phyloP scores from a whole-genome alignment of 53 echinoderm and acorn worm genomes.

The Paelopatides confundens region DNA sequence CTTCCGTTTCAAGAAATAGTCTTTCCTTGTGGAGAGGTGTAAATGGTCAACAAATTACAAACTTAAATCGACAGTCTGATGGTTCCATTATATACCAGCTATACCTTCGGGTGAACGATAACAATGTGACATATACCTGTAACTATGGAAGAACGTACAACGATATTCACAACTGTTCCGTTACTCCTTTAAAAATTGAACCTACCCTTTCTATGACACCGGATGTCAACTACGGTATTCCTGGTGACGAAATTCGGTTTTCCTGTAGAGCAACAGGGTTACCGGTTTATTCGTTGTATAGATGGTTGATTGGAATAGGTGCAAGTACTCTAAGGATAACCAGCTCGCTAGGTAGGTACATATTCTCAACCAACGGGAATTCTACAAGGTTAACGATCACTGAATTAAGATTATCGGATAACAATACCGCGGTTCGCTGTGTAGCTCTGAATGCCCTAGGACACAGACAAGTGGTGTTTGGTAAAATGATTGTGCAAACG shows the following conservation, averaged over 20 bases:
- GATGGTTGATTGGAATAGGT: conserved; percentile 23
- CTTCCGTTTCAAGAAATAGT: background rate
- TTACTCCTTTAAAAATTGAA: conserved; percentile 8
- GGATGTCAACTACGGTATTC: background rate
- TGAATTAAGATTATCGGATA: background rate
- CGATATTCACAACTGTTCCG: conserved; percentile 35
- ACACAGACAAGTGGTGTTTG: background rate
- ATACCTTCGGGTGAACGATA: background rate
- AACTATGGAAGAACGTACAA: background rate
- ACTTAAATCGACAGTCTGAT: background rate
- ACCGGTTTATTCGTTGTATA: background rate
- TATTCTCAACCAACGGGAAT: background rate
- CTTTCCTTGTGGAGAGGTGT: conserved; percentile 28
- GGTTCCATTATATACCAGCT: background rate
- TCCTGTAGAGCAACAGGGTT: background rate
- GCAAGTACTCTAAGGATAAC: background rate
- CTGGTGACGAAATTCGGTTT: background rate
- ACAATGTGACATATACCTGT: conserved; percentile 1
- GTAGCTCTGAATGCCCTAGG: conserved; percentile 16
- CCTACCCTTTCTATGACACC: conserved; percentile 15
- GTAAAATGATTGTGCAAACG: conserved; percentile 6
- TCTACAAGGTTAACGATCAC: conserved; percentile 14
- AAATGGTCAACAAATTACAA: conserved; percentile 11
- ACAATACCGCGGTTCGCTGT: conserved; percentile 21
- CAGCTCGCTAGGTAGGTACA: background rate